Percentiles rank a stretch among this genome's conserved stretches.
Conservation (phyloP, 2,113 vertebrate genomes). For the Crotalus viridis region DNA sequence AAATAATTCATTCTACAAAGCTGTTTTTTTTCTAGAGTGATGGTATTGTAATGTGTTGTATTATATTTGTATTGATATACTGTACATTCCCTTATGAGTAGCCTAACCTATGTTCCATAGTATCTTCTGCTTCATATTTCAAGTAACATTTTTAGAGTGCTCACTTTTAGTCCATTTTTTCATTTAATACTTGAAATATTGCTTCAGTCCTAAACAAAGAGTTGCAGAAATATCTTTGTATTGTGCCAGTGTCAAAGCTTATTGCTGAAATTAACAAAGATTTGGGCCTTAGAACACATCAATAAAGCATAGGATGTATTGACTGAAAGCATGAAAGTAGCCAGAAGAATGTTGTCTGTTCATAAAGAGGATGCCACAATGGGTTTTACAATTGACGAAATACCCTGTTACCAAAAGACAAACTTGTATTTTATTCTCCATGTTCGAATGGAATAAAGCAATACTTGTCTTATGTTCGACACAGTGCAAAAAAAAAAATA, state of each 20-base stretch:
- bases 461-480: no score
- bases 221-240: background rate
- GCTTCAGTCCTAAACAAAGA: conserved; percentile 3
- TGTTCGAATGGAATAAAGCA: no score
- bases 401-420: no score
- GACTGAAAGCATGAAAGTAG: background rate
- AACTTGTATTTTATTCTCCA: no score
- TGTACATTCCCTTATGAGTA: background rate
- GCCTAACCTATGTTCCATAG: background rate
- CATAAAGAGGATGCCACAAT: no score
- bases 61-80: background rate
- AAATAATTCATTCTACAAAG: background rate
- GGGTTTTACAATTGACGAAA: no score
- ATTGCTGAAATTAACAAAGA: background rate
- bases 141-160: background rate
- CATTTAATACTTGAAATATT: background rate
- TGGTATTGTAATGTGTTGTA: background rate
- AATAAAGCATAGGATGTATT: background rate
- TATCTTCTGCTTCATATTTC: background rate
- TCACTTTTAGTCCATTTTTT: background rate
- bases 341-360: no score
- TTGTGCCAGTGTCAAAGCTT: background rate
- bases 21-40: background rate
- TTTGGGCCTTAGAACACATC: background rate
- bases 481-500: no score